A percentile compares a stretch with the other conserved stretches of the same genome.
Evolutionary conservation across 2,888 invertebrate species (phyloP).

Genomic region (Tipula unca): DNA sequence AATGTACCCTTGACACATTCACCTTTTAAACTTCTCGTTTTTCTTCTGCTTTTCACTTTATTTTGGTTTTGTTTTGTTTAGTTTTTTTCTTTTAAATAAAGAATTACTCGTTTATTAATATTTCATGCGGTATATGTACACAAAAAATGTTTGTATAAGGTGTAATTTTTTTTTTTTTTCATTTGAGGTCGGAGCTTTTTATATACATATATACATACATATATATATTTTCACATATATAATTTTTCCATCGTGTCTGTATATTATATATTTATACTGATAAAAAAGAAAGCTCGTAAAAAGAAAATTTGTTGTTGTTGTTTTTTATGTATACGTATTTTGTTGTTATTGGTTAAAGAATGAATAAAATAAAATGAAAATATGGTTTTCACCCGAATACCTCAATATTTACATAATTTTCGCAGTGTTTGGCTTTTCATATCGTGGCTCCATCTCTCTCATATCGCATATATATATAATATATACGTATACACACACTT

Average conservation of each 20-base stretch:
- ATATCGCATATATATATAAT: not conserved
- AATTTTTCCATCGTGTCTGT: not conserved
- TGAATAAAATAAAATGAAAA: not conserved
- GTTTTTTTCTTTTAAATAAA: not conserved
- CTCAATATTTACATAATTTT: slow-evolving; percentile 14
- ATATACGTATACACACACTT: not conserved
- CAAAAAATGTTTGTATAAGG: not conserved
- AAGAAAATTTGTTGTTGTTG: not conserved
- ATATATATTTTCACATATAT: not conserved
- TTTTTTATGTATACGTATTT: not conserved
- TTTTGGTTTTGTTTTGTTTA: too few relatives aligned
- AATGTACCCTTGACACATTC: slow-evolving; percentile 14
- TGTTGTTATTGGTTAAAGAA: not conserved
- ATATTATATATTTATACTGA: not conserved
- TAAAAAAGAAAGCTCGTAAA: not conserved
- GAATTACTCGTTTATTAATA: not conserved
- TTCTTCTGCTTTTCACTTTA: not conserved
- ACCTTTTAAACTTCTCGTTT: not conserved
- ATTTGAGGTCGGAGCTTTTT: not conserved
- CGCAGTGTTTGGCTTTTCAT: not conserved
- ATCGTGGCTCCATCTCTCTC: not conserved
- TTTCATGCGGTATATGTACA: not conserved
- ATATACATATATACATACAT: not conserved
- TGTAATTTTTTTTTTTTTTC: not conserved
- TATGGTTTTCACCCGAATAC: not conserved